A percentile compares a stretch with the other conserved stretches of the same genome.
Evolutionary conservation across 2,888 invertebrate species (phyloP).

Genomic region (Hirtodrosophila alboralis): DNA sequence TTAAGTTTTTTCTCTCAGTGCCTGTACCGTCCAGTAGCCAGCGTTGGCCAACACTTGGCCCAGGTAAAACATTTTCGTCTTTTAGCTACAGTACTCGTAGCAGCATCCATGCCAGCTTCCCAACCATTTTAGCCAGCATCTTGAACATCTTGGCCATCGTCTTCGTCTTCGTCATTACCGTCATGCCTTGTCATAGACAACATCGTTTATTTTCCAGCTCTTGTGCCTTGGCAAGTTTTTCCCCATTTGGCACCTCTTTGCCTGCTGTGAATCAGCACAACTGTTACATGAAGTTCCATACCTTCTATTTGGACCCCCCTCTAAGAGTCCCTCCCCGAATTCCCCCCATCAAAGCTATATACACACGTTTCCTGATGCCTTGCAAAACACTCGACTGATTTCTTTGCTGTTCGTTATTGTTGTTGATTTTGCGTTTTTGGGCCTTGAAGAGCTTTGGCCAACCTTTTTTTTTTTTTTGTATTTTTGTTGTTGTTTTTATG

Average conservation of each 20-base stretch:
- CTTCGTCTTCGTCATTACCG: conserved; percentile 63
- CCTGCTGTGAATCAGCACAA: conserved; percentile 66
- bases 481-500: background rate
- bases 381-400: conserved; percentile 66
- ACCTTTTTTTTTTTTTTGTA: no score
- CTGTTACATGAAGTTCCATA: conserved; percentile 40
- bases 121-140: background rate
- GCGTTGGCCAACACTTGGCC: no score
- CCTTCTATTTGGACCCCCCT: conserved; percentile 4
- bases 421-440: conserved; percentile 64
- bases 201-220: conserved; percentile 70
- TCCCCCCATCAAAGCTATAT: background rate
- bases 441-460: conserved; percentile 35
- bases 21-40: no score
- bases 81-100: background rate
- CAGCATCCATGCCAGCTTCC: background rate
- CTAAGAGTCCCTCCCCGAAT: background rate
- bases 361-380: background rate
- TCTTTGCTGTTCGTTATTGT: conserved; percentile 50
- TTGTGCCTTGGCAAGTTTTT: conserved; percentile 47
- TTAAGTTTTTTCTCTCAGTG: no score
- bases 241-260: conserved; percentile 64
- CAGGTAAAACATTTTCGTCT: background rate
- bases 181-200: conserved; percentile 78
- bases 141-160: background rate